These are phyloP conservation scores for Pitta sordida DNA, from an alignment of 2,113 vertebrate species.

Conservation along the genomic window DNA sequence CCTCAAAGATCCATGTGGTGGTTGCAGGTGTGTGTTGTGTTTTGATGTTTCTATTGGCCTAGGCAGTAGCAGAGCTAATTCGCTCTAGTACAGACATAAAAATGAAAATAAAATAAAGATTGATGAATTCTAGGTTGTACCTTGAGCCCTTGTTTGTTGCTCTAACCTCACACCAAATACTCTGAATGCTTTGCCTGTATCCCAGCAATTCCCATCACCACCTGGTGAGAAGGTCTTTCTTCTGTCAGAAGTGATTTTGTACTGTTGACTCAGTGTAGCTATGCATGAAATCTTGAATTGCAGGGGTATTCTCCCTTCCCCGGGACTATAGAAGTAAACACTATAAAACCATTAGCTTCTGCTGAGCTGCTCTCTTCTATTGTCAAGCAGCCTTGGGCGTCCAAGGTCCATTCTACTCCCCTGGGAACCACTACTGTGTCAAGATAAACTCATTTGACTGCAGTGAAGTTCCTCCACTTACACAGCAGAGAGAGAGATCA, in stretches of 20 bases:
- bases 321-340: background rate
- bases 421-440: background rate
- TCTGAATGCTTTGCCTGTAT: background rate
- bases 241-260: background rate
- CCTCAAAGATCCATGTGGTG: background rate
- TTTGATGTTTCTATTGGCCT: background rate
- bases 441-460: conserved; percentile 13
- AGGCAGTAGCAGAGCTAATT: background rate
- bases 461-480: background rate
- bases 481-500: background rate
- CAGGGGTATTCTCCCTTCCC: background rate
- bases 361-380: background rate
- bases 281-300: background rate
- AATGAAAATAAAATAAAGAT: background rate
- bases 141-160: background rate
- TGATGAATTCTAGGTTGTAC: background rate
- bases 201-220: background rate
- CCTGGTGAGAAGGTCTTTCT: background rate
- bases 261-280: background rate
- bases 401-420: background rate
- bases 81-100: background rate
- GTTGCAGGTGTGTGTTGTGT: background rate
- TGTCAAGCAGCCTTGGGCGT: conserved; percentile 10
- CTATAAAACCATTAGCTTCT: background rate
- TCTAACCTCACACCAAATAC: background rate